Conservation (phyloP, 1,140 invertebrate species). For the Bombus affinis region DNA sequence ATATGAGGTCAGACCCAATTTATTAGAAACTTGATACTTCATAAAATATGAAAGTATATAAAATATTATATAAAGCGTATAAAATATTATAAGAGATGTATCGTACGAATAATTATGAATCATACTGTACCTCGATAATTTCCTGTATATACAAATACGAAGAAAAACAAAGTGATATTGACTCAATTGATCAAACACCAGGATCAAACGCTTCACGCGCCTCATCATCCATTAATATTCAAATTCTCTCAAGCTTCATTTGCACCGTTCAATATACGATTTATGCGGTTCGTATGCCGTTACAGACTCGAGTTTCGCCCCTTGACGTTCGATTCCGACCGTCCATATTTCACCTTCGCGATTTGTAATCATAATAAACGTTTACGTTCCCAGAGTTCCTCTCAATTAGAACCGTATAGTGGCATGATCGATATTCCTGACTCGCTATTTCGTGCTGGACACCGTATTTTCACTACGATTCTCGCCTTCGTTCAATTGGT, state of each 20-base stretch:
- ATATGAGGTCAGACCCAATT: no score
- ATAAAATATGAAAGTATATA: no score
- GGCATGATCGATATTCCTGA: not conserved
- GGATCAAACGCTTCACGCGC: not conserved
- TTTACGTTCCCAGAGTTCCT: not conserved
- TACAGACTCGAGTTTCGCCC: not conserved
- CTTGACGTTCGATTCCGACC: not conserved
- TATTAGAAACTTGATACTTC: not conserved
- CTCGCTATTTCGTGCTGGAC: slow-evolving; percentile 2
- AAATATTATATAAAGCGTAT: no score
- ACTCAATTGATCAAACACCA: not conserved
- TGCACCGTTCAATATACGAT: slow-evolving; percentile 3
- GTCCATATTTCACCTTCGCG: not conserved
- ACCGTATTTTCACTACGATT: not conserved
- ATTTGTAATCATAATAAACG: slow-evolving; percentile 29
- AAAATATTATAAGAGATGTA: no score
- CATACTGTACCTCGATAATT: not conserved
- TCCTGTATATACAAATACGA: no score
- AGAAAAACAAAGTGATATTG: not conserved
- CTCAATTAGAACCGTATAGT: slow-evolving; percentile 21
- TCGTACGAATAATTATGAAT: no score
- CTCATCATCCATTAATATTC: not conserved
- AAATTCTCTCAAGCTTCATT: not conserved
- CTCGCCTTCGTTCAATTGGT: not conserved
- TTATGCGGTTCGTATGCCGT: slow-evolving; percentile 4